Evolutionary conservation across 2,113 vertebrate genomes (phyloP), one percentile per base, ranked within the genome.

Genomic region (Columba janthina): DNA sequence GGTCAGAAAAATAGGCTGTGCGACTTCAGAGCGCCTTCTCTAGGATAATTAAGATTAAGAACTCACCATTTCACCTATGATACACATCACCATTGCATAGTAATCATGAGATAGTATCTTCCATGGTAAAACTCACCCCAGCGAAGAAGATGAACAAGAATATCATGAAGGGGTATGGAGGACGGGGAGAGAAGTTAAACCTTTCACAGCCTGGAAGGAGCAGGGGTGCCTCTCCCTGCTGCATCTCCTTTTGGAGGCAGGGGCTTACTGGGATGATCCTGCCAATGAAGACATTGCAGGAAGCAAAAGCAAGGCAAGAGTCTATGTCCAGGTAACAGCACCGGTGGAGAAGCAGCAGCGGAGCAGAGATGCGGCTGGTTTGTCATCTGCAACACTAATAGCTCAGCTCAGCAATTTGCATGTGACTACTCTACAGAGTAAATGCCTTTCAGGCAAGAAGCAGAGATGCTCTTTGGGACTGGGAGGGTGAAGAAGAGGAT

Each of bases 1-100:
- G 44, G 60, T 38, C 42, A 83, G 79, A 90, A 91, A 80, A 90
- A 77, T 46, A 53, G 64, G 69, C 85, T 28, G 44, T 31, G 75
- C 42, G 51, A 50, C n/a, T 72, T 50, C 64, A 20, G 18, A 25
- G 61, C 1, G 11, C 34, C 36, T 72, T 67, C 40, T 42, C 10
- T 12, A 34, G 16, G 21, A 34, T 15, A 64, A 64, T 16, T 5
- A 44, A 67, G 61, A 88, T 74, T 18, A 74, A 34, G 50, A 81
- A 38, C 20, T 81, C 84, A 12, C 32, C 38, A 14, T 70, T 77
- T 56, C 79, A 80, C 75, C 53, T 11, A 8, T 1, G 31, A 70
- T 36, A 32, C 44, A 53, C 48, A 40, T 7, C 13, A 12, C 4
- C 66, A 21, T 11, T 34, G 28, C 0, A 0, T 0, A 53, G 48